Evolutionary conservation across 2,797 vertebrate species (phyloP).

Genomic region (Bucorvus abyssinicus): DNA sequence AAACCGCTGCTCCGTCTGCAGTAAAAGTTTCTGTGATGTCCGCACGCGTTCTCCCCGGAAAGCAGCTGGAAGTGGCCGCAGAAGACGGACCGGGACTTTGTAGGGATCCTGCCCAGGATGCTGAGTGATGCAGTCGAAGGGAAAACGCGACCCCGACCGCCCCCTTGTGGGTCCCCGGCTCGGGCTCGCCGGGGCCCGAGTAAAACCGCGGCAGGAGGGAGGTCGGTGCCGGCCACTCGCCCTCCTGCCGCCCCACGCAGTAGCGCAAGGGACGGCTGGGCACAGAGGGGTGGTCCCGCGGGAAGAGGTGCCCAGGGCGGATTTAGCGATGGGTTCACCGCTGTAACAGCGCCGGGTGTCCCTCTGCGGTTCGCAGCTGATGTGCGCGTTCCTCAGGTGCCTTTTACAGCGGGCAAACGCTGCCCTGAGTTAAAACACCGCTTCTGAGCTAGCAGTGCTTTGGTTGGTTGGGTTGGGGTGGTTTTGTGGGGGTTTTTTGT

Average conservation of each 20-base stretch:
- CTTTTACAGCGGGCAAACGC: rapidly evolving
- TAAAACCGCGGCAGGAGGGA: background rate
- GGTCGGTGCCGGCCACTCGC: background rate
- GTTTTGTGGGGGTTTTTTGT: too few species aligned
- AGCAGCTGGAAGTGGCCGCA: background rate
- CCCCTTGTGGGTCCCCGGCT: slow-evolving; percentile 59
- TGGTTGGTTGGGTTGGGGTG: too few species aligned
- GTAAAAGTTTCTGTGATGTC: background rate
- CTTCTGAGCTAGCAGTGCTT: background rate
- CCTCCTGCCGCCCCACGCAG: rapidly evolving
- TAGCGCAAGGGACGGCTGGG: too few species aligned
- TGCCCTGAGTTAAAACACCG: rapidly evolving
- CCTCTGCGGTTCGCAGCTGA: background rate
- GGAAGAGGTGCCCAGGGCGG: background rate
- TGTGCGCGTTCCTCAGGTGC: background rate
- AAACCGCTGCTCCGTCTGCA: background rate
- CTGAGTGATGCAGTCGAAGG: background rate
- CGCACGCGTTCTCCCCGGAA: background rate
- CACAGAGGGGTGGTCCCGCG: background rate
- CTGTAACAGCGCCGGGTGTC: background rate
- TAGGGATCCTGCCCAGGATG: background rate
- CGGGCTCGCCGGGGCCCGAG: background rate
- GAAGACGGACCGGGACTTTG: background rate
- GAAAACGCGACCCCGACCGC: slow-evolving; percentile 37
- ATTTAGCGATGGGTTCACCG: background rate